Base-by-base conservation (phyloP, 37 sponge, comb jelly and placozoan species). In the Cladorhizidae sp. region DNA sequence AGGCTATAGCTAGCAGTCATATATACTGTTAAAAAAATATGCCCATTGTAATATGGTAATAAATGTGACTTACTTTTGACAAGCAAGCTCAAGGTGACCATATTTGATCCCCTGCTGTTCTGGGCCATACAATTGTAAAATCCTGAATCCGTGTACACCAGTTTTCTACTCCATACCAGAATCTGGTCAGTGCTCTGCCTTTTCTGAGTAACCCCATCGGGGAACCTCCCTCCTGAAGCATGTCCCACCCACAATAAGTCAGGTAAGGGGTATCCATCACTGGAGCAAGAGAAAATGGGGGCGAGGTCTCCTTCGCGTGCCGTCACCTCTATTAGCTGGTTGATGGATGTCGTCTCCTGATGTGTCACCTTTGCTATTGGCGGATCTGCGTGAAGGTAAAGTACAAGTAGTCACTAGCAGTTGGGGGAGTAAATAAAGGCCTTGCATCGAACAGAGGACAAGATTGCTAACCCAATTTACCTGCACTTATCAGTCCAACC, bases 61-160 rank as follows among this genome's bases (percentile, higher is more conserved):
- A 45, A 45, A 45, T 12, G 49, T 9, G 9, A 77, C 78, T 77
- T 43, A 77, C 78, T 8, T 77, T 28, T 9, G 21, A 77, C 78
- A 18, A 77, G 50, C 14, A 77, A 31, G 22, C 64, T 42, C 65
- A 77, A 26, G 7, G 33, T 64, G 6, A 64, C 50, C 21, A 5
- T 64, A 42, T 32, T 42, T 11, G 31, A 61, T 20, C 78, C 78
- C 1, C 45, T 33, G 25, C 21, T 26, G n/a, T 77, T 77, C 49
- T 25, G 26, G 26, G 65, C 73, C 0, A 41, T 22, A 72, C 79
- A 78, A 18, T 28, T 2, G 40, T 85, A 85, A 14, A 7, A 11
- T 3, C 79, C 79, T 0, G 71, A 61, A 52, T 85, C 86, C 1
- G 71, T 61, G 62, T 61, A 85, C 36, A 39, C 25, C 17, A 78